Base-by-base conservation (phyloP, 1,140 invertebrate genomes). In the Notospermus geniculatus region DNA sequence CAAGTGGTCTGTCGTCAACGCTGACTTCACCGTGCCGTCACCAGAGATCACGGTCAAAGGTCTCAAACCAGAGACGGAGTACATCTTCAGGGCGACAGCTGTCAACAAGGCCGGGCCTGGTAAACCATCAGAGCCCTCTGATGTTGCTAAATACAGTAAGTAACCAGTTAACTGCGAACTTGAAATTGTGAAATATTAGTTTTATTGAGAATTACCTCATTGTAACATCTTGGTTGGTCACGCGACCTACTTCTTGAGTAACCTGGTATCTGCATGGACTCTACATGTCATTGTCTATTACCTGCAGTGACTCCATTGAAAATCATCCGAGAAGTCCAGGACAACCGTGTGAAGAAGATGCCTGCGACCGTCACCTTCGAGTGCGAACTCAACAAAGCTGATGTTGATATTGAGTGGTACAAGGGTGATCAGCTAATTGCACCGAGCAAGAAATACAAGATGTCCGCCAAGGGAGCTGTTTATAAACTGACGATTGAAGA, bases 51-150 rank as follows among this genome's bases (percentile, higher is more conserved):
- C 27, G 7, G 57, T 66, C 2, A 55, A 15, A 4, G 89, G 91
- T 67, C 79, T 98, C 15, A 89, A 86, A 9, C 92, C 97, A 81
- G 92, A 91, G 27, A 91, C 95, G 73, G 92, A 95, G 80, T 97
- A 97, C 74, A 91, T 96, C 79, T 98, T 98, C 84, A 87, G 95
- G 59, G 88, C 98, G 0, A 91, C 93, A 79, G 95, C 95, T 17
- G 89, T 97, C 0, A 98, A 98, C 80, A 95, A 95, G 77, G 95
- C 90, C 27, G 95, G 95, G 27, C 88, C 88, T 60, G 91, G 93
- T 60, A 93, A 97, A 80, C 94, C 93, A 7, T 95, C 92, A 30
- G 58, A 60, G 46, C 58, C 58, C 13, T 60, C 58, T 52, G 46
- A 50, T 50, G 46, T 50, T 50, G n/a, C 46, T n/a, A 50, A 27